phyloP scores from a whole-genome alignment of 2,888 invertebrate genomes.

The Chaitophorus viminalis region DNA sequence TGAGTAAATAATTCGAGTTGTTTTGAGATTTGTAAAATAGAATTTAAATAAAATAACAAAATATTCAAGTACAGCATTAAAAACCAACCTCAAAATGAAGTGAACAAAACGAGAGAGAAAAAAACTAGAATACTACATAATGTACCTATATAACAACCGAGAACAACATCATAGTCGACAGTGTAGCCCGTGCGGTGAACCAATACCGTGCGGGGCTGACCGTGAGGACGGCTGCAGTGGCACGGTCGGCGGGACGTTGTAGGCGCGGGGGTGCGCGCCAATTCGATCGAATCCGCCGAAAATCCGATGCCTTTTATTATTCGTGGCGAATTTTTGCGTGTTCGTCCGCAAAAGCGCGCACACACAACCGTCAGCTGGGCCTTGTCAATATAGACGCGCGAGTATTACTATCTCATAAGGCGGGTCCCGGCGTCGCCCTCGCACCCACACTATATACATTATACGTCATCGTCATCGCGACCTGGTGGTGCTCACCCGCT shows the following conservation, averaged over 20 bases:
- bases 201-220: neutral
- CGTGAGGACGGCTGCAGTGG: neutral
- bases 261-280: neutral
- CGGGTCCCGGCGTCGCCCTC: neutral
- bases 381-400: neutral
- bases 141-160: no score
- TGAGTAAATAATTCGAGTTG: neutral
- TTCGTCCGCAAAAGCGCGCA: neutral
- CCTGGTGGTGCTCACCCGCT: neutral
- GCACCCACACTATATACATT: neutral
- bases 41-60: conserved; percentile 45
- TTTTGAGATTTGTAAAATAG: neutral
- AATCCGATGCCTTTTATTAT: neutral
- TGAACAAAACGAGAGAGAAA: neutral
- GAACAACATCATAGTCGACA: neutral
- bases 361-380: conserved; percentile 18
- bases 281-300: neutral
- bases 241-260: neutral
- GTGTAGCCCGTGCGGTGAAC: conserved; percentile 19
- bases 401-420: conserved; percentile 1
- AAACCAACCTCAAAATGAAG: conserved; percentile 42
- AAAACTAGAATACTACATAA: no score
- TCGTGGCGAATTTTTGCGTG: no score
- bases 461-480: no score
- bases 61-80: neutral